Evolutionary conservation across 2,888 invertebrate genomes (phyloP).

Genomic region (Bombyx huttoni): DNA sequence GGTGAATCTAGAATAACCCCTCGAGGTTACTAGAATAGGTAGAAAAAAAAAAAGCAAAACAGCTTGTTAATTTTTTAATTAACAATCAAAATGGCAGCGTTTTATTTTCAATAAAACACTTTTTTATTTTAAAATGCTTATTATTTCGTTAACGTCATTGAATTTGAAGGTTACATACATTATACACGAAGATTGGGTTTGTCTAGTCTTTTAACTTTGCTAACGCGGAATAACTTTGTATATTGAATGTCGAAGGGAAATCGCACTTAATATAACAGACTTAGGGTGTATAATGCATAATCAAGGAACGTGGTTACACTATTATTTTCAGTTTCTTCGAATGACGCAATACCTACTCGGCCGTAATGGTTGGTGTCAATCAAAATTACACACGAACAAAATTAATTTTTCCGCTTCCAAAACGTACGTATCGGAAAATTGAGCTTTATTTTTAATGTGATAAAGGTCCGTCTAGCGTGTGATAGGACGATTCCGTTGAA

Average conservation of each 20-base stretch:
- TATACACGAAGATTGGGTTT: not conserved
- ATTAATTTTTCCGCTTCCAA: conserved; percentile 32
- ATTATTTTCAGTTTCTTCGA: conserved; percentile 44
- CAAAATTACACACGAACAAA: conserved; percentile 66
- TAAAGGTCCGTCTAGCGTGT: conserved; percentile 1
- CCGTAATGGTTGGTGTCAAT: conserved; percentile 70
- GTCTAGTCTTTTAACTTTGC: not conserved
- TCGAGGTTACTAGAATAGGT: too few relatives aligned
- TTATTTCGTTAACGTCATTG: too few relatives aligned
- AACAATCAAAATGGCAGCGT: too few relatives aligned
- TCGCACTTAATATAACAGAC: not conserved
- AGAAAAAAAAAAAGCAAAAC: too few relatives aligned
- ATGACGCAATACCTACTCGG: conserved; percentile 65
- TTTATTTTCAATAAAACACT: too few relatives aligned
- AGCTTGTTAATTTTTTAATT: too few relatives aligned
- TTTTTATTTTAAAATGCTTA: too few relatives aligned
- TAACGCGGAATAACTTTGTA: not conserved
- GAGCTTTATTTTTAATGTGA: conserved; percentile 20
- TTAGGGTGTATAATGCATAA: not conserved
- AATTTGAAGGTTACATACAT: too few relatives aligned
- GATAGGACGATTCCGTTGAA: conserved; percentile 11
- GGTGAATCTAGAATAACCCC: too few relatives aligned
- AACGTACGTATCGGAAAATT: conserved; percentile 26
- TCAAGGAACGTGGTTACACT: conserved; percentile 10
- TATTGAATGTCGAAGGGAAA: not conserved